Evolutionary conservation across 2,797 vertebrate species (phyloP), one percentile per base, ranked within the genome.

Genomic region (Crax fasciolata): DNA sequence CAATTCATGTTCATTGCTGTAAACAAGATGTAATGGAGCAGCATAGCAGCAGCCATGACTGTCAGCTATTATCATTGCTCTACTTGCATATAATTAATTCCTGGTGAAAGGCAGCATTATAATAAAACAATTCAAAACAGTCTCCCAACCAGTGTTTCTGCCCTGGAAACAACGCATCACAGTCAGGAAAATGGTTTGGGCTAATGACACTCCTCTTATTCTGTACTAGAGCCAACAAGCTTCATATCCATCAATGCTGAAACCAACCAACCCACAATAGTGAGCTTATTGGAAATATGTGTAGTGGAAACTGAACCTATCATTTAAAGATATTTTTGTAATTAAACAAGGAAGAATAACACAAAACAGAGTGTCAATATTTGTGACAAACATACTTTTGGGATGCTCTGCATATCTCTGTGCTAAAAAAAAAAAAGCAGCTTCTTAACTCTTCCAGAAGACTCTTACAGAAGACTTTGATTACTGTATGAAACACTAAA

Each of bases 21-120:
- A 97, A 97, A 94, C 79, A 96, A 83, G 83, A 85, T 55, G 72
- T 86, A 96, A 90, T 59, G 74, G 76, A 93, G 71, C 80, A 88
- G 61, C 67, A 55, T 61, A 82, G 73, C 58, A 83, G 87, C 70
- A 95, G 32, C 70, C 91, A 90, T 9, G 6, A 87, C 74, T 88
- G 88, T 62, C 70, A 88, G 54, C 65, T 63, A 84, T 70, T 94
- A 93, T 91, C 94, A 84, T 39, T 95, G 43, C 41, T 91, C 52
- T 80, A 23, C 54, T 89, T 91, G 79, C 66, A 87, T 68, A 43
- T 58, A 93, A 95, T 94, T 96, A 93, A 96, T 89, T 89, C 67
- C 65, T 90, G 28, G 6, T 90, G 93, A 93, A 97, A 92, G 35
- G 63, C 83, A 87, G 8, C 23, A 52, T 84, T 89, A 72, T 66